phyloP scores from a whole-genome alignment of 2,888 invertebrate genomes.

The Scelioninae gen. 1 region DNA sequence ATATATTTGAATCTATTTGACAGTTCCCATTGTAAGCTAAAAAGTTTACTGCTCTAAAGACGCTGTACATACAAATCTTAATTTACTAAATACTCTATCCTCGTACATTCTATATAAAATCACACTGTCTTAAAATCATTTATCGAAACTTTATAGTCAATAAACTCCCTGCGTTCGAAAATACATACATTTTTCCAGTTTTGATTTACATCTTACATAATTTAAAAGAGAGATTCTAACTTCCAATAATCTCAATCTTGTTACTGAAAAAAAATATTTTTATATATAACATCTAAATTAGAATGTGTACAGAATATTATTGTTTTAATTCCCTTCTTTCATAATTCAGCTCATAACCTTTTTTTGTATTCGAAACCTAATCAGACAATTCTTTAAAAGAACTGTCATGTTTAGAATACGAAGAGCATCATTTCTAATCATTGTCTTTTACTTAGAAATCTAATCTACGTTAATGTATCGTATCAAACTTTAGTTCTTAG shows the following conservation, averaged over 20 bases:
- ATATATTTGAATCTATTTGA: background rate
- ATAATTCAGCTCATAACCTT: background rate
- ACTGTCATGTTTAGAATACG: background rate
- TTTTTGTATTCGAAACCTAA: slow-evolving; percentile 3
- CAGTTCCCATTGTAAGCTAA: background rate
- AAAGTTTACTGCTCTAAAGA: slow-evolving; percentile 10
- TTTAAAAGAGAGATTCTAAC: no score
- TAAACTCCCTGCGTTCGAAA: slow-evolving; percentile 17
- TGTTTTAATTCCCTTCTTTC: background rate
- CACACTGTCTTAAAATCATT: slow-evolving; percentile 14
- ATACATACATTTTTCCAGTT: slow-evolving; percentile 7
- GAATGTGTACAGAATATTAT: no score
- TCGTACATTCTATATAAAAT: slow-evolving; percentile 28
- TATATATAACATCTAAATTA: no score
- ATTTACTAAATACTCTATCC: slow-evolving; percentile 15
- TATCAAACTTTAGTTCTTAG: slow-evolving; percentile 24
- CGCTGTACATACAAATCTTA: slow-evolving; percentile 25
- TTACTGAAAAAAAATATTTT: background rate
- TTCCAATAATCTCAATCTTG: background rate
- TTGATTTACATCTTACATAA: background rate
- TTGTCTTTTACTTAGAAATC: no score
- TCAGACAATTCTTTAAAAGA: slow-evolving; percentile 15
- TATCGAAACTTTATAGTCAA: slow-evolving; percentile 7
- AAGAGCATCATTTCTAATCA: background rate
- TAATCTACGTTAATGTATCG: slow-evolving; percentile 14